Percentiles rank a stretch among this genome's conserved stretches.
Conservation (phyloP, 2,888 invertebrate genomes). For the Protonemura montana region DNA sequence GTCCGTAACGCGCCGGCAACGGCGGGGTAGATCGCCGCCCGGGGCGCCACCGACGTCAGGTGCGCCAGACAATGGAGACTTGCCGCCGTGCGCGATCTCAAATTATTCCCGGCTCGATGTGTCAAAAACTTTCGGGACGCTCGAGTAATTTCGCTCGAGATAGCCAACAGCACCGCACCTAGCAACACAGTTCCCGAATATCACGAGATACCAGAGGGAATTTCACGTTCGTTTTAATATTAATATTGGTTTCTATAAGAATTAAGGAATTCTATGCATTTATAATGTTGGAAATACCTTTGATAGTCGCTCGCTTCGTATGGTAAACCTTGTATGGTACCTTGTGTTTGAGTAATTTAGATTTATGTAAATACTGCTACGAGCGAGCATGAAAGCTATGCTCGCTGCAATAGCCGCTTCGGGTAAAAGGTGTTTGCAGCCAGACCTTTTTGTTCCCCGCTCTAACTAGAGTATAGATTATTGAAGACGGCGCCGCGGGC, state of each 20-base stretch:
- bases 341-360: conserved; percentile 41
- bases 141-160: conserved; percentile 3
- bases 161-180: not conserved
- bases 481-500: conserved; percentile 24
- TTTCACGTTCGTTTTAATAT: conserved; percentile 21
- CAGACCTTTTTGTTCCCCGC: not conserved
- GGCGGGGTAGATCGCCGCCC: not conserved
- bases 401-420: not conserved
- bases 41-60: not conserved
- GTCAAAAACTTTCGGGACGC: conserved; percentile 7
- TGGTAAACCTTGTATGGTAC: conserved; percentile 12
- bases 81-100: not conserved
- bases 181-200: not conserved
- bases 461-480: conserved; percentile 14
- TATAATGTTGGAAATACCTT: conserved; percentile 34
- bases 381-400: not conserved
- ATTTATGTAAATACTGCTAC: conserved; percentile 43
- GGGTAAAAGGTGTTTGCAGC: conserved; percentile 25
- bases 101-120: not conserved
- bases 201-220: not conserved
- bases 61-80: not conserved
- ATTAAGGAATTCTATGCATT: conserved; percentile 39
- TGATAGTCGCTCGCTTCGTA: conserved; percentile 18
- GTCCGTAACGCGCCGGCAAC: not conserved
- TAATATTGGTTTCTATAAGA: conserved; percentile 36